Base-by-base conservation (phyloP, 2,797 vertebrate genomes). In the Eutrigla gurnardus region DNA sequence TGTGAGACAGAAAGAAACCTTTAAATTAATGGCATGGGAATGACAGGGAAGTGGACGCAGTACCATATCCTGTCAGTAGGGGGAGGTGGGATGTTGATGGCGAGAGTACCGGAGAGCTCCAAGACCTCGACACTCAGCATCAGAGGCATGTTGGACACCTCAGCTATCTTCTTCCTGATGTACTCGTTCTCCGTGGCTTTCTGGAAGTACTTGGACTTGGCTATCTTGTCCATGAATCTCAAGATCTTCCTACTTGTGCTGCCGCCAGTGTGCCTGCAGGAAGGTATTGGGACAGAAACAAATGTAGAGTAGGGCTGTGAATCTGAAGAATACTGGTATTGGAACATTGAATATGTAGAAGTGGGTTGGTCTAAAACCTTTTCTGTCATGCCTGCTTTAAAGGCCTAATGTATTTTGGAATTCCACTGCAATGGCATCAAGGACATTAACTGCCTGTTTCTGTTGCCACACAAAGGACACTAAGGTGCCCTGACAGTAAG, bases 21-120 rank as follows among this genome's bases (percentile, higher is more conserved):
- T 52, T 10, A 5, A 59, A 35, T 40, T 7, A 37, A n/a, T 64
- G 4, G 4, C 11, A 32, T 13, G 6, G 6, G 61, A 55, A 43
- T 33, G 8, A 50, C 12, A 32, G 7, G 4, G 12, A 61, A 49
- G 40, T 43, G 35, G 6, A 14, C 10, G 53, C 15, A 71, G 75
- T 95, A 97, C 96, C 96, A 97, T 93, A 97, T 95, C 36, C 96
- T 93, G 84, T 97, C 96, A 0, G 96, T 96, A 0, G 96, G 96
- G 0, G 96, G 96, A 0, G 96, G 96, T 0, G 96, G 96, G 61
- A 97, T 94, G 82, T 97, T 97, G 83, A 97, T 85, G 0, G 95
- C 89, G 83, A 97, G 85, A 32, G 93, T 95, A 9, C 96, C 96
- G 1, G 93, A 94, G 74, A 97, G 91, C 81, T 97, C 96, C 86